Evolutionary conservation across 2,113 vertebrate genomes (phyloP), one percentile per base, ranked within the genome.

Genomic region (Thamnaconus septentrionalis): DNA sequence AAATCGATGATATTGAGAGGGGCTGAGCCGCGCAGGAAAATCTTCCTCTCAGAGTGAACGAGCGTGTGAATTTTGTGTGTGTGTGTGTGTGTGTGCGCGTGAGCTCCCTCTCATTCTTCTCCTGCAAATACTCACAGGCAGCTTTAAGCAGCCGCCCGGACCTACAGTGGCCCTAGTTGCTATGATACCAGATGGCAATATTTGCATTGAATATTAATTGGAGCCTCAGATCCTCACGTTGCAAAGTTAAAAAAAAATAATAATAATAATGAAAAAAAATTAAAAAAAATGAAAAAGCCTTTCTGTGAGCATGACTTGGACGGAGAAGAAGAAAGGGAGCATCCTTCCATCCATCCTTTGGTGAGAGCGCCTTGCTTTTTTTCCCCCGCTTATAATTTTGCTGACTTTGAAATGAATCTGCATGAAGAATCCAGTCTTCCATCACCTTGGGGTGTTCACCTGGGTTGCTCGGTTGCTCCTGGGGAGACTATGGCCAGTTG

Each of bases 191-290:
- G 75, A 75, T 57, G 64, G 81, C 71, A 76, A 78, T 82, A 89
- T 89, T 90, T 88, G 87, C 84, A 89, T 85, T 63, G 83, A 76
- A 81, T 88, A 89, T 84, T 90, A 87, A 90, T 87, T 89, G 75
- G 80, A 72, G 64, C 72, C 41, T 82, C 69, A 67, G 71, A 84
- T 85, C 76, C 64, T 39, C 9, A 10, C 54, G 75, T 42, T 54
- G 66, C 56, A 41, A 69, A 61, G 55, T 74, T 81, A 73, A 81
- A 64, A 61, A 31, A 31, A 31, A 31, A 31, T 31, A 31, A 31
- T 31, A 31, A 31, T 31, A 31, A 31, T 31, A 31, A 31, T 31
- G 18, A 31, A 31, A 31, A 31, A 31, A 31, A 31, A n/a, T n/a
- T 31, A 2, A 31, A 31, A 31, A 31, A 31, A 31, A 31, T 31